Percentiles rank a stretch among this genome's conserved stretches.
phyloP scores from a whole-genome alignment of 2,797 vertebrate genomes.

The Euphonia xanthogaster region DNA sequence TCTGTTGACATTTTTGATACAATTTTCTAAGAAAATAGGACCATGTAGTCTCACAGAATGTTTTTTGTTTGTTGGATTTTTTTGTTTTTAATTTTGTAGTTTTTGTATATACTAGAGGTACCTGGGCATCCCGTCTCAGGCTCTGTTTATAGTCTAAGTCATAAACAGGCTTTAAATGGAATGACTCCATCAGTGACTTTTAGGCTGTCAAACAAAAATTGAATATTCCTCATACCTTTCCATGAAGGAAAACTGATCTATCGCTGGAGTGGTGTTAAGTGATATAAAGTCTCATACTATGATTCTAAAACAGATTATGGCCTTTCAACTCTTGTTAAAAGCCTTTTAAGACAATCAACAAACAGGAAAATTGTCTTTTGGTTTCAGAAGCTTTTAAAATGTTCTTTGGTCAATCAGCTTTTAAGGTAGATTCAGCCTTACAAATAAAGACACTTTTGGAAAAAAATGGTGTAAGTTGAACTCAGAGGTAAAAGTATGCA shows the following conservation, averaged over 20 bases:
- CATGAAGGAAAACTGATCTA: not conserved
- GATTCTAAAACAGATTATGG: not conserved
- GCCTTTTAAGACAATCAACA: not conserved
- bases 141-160: not conserved
- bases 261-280: not conserved
- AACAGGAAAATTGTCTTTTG: not conserved
- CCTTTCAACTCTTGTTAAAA: not conserved
- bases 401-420: not conserved
- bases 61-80: not conserved
- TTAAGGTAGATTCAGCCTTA: not conserved
- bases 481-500: not conserved
- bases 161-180: not conserved
- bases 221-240: not conserved
- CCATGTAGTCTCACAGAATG: accelerated
- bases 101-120: accelerated
- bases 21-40: not conserved
- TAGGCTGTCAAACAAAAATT: not conserved
- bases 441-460: not conserved
- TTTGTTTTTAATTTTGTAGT: not conserved
- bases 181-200: not conserved
- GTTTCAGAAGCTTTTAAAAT: not conserved
- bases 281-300: not conserved
- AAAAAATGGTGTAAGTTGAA: not conserved
- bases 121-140: not conserved
- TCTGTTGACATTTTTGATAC: not conserved